phyloP scores from a whole-genome alignment of 2,888 invertebrate genomes.

The Nymphalis urticae region DNA sequence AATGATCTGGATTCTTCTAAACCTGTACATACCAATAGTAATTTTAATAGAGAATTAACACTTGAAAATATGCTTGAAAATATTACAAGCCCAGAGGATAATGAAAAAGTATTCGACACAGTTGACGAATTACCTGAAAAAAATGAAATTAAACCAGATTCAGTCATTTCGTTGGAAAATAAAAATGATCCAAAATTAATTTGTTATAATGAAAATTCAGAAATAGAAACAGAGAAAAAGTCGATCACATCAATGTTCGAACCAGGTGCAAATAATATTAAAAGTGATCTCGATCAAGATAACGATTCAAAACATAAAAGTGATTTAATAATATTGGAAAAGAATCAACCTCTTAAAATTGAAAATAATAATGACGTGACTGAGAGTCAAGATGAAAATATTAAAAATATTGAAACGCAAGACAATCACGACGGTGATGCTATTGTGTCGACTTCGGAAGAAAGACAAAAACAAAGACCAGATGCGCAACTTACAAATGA shows the following conservation, averaged over 20 bases:
- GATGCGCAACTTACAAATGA: background rate
- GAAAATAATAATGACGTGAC: background rate
- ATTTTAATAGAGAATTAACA: conserved; percentile 56
- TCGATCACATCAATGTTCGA: background rate
- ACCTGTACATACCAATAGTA: conserved; percentile 44
- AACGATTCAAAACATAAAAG: background rate
- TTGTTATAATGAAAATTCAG: background rate
- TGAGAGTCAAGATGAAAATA: background rate
- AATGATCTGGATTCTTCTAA: conserved; percentile 57
- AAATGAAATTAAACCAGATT: background rate
- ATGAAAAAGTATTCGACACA: conserved; percentile 29
- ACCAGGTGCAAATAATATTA: background rate
- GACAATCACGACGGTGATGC: conserved; percentile 43
- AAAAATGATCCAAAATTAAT: background rate
- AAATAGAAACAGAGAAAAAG: background rate
- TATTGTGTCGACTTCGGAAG: conserved; percentile 59
- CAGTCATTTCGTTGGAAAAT: background rate
- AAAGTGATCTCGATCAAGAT: background rate
- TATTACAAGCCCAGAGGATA: conserved; percentile 45
- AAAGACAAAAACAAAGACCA: conserved; percentile 22
- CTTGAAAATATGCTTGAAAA: conserved; percentile 58
- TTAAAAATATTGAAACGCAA: background rate
- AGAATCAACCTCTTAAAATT: background rate
- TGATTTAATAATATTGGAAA: background rate
- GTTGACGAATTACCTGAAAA: background rate